A percentile compares a stretch with the other conserved stretches of the same genome.
Evolutionary conservation across 1,140 invertebrate genomes (phyloP).

Genomic region (Drosophila pachea): DNA sequence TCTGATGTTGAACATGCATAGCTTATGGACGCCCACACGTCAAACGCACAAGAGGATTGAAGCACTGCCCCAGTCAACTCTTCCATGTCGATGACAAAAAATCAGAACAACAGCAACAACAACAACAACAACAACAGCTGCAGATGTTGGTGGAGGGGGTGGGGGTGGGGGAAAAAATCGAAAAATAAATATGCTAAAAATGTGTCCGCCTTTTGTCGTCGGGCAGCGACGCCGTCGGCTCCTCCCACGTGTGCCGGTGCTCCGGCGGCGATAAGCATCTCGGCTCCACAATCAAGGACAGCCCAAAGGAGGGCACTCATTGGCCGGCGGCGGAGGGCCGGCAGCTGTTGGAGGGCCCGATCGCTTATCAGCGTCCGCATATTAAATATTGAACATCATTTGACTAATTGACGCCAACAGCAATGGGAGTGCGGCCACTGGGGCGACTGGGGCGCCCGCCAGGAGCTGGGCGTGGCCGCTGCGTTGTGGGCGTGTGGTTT

Average conservation of each 20-base stretch:
- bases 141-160: no score
- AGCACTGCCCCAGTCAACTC: constrained; percentile 55
- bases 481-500: constrained; percentile 13
- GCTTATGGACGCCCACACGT: constrained; percentile 64
- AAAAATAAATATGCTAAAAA: constrained; percentile 54
- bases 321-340: constrained; percentile 35
- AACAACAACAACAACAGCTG: no score
- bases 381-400: constrained; percentile 80
- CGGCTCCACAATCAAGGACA: constrained; percentile 61
- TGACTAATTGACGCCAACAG: constrained; percentile 74
- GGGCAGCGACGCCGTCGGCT: constrained; percentile 24
- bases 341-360: constrained; percentile 60
- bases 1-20: constrained; percentile 77
- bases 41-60: constrained; percentile 29
- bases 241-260: constrained; percentile 31
- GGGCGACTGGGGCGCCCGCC: no score
- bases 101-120: constrained; percentile 25
- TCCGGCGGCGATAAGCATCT: constrained; percentile 27
- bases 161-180: background rate
- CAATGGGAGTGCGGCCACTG: background rate
- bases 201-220: constrained; percentile 72
- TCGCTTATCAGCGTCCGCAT: constrained; percentile 65
- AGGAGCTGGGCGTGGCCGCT: constrained; percentile 20
- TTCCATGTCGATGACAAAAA: constrained; percentile 74
- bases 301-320: constrained; percentile 48